These are phyloP conservation scores for Alca torda DNA, from an alignment of 2,797 vertebrate species.

Conservation along the genomic window DNA sequence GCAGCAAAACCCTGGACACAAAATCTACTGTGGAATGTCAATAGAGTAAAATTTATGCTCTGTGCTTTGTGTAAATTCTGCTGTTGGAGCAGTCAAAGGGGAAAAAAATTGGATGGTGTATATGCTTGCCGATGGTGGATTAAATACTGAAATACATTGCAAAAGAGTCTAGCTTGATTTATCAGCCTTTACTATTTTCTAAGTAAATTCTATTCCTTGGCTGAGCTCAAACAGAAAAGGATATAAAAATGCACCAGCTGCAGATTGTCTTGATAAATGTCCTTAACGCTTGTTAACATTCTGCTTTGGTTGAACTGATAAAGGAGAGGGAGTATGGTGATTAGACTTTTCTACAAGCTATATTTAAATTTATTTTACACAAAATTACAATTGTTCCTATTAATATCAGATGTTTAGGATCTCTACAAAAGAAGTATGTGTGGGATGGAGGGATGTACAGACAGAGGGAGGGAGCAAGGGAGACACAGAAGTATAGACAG, in stretches of 20 bases:
- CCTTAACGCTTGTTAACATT: neutral
- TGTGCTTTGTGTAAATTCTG: neutral
- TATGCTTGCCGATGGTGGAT: neutral
- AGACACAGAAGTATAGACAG: neutral
- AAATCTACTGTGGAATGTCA: neutral
- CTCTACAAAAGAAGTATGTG: neutral
- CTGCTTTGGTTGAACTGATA: neutral
- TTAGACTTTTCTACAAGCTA: neutral
- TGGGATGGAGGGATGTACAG: neutral
- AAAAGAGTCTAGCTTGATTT: conserved; percentile 16
- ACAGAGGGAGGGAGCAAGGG: neutral
- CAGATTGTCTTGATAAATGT: conserved; percentile 2
- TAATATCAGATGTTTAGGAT: neutral
- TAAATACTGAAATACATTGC: conserved; percentile 1
- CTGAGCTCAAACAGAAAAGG: neutral
- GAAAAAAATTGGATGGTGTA: neutral
- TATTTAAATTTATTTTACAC: neutral
- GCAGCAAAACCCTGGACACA: neutral
- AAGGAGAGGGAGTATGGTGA: neutral
- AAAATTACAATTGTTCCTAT: neutral
- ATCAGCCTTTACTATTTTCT: neutral
- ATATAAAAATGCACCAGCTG: neutral
- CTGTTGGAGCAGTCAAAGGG: neutral
- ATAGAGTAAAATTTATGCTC: neutral
- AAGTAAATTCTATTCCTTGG: neutral